phyloP scores from a whole-genome alignment of 37 sponge, comb jelly and placozoan species.

The Theonella swinhoei region DNA sequence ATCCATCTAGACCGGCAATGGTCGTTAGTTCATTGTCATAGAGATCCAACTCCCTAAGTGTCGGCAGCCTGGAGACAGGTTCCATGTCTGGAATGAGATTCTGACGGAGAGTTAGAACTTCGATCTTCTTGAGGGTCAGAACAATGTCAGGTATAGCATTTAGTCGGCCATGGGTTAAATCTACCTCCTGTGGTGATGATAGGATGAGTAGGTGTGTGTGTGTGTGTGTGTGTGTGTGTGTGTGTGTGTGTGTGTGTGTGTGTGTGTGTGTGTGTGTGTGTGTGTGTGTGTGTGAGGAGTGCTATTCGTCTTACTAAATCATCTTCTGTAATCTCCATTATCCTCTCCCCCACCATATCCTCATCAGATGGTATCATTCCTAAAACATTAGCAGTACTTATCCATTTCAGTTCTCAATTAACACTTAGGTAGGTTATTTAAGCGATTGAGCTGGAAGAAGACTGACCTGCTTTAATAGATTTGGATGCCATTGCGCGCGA shows the following conservation, averaged over 20 bases:
- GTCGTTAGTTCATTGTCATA: slow-evolving; percentile 77
- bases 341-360: background rate
- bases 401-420: too few species aligned
- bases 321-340: background rate
- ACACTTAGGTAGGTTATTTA: too few species aligned
- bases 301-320: background rate
- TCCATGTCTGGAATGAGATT: slow-evolving; percentile 59
- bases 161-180: slow-evolving; percentile 59
- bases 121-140: slow-evolving; percentile 13
- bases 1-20: slow-evolving; percentile 37
- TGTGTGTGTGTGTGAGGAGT: background rate
- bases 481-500: too few species aligned
- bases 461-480: too few species aligned
- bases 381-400: too few species aligned
- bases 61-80: slow-evolving; percentile 38
- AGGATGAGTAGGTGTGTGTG: background rate
- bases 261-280: background rate
- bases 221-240: background rate
- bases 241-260: background rate
- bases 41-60: slow-evolving; percentile 73
- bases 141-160: slow-evolving; percentile 35
- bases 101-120: slow-evolving; percentile 71
- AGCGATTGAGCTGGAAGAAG: too few species aligned
- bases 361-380: background rate
- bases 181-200: slow-evolving; percentile 40